Base-by-base conservation (phyloP, 2,888 invertebrate genomes). In the Acleris holmiana region DNA sequence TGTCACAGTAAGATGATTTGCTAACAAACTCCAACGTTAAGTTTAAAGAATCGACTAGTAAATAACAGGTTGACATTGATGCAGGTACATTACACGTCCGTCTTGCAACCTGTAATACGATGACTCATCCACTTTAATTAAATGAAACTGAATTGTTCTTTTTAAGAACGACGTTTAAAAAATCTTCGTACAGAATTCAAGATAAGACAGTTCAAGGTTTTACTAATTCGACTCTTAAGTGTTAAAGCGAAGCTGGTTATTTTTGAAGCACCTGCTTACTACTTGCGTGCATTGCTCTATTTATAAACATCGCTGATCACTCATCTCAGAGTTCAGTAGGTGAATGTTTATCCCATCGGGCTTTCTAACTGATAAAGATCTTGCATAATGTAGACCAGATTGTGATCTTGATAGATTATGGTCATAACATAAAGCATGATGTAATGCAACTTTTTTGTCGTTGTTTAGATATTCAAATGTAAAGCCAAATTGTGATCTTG, bases 391-490 rank as follows among this genome's bases (percentile, higher is more conserved):
- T 4, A 54, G 44, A 72, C 67, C 57, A 78, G 80, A 85, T 87
- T 83, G 83, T 82, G 80, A 85, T 87, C 83, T 84, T 88, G 86
- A 89, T 89, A 82, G 87, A 89, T 89, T 89, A 88, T 88, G 85
- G 84, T 86, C 87, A 89, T 86, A 83, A 80, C 87, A 89, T 86
- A 83, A 80, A 80, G 68, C 82, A 73, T 88, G 87, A 86, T 80
- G 89, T 79, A 88, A 88, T 69, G 67, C 23, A 53, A 50, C 41
- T 59, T 66, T n/a, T 66, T 67, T 66, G 61, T 59, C 55, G 66
- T 48, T 62, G 58, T 64, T 64, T 47, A 35, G 53, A 64, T 61
- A 67, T 67, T 61, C 60, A 57, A 66, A 66, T 66, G 55, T 55
- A 65, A 49, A 65, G 55, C 67, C 59, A 77, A 79, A 85, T 86